Evolutionary conservation across 1,140 invertebrate genomes (phyloP).

Genomic region (Bombus pascuorum): DNA sequence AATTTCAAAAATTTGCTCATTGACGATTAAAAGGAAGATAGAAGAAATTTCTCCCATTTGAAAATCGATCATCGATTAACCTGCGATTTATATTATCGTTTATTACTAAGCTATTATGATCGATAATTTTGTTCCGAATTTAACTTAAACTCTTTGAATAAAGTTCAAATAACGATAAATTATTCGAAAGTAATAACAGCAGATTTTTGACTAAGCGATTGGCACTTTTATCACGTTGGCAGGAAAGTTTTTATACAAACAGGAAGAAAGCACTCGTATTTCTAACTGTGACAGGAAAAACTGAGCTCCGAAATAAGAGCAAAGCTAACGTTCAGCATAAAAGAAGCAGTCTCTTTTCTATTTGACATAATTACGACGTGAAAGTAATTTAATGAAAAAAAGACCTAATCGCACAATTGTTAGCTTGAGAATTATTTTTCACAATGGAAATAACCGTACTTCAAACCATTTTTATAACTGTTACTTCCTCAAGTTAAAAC

Average conservation of each 20-base stretch:
- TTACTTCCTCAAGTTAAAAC: neutral
- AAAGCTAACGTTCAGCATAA: neutral
- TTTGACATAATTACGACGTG: neutral
- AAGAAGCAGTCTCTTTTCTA: no score
- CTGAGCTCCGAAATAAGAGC: neutral
- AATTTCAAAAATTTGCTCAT: no score
- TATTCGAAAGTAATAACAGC: neutral
- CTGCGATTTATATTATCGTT: neutral
- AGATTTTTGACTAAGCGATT: neutral
- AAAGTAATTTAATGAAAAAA: neutral
- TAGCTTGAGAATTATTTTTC: neutral
- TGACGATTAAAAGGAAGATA: no score
- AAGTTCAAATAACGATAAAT: neutral
- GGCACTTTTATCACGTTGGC: neutral
- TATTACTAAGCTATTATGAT: neutral
- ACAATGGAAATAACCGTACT: neutral
- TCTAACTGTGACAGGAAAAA: slow-evolving; percentile 22
- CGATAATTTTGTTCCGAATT: neutral
- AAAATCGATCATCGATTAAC: no score
- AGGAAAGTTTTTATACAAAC: neutral
- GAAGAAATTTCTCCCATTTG: no score
- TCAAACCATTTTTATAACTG: neutral
- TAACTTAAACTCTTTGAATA: neutral
- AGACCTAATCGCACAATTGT: neutral
- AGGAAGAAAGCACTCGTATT: slow-evolving; percentile 35